These are phyloP conservation scores for Drosophila multiciliata DNA, from an alignment of 2,888 invertebrate genomes.

Conservation along the genomic window DNA sequence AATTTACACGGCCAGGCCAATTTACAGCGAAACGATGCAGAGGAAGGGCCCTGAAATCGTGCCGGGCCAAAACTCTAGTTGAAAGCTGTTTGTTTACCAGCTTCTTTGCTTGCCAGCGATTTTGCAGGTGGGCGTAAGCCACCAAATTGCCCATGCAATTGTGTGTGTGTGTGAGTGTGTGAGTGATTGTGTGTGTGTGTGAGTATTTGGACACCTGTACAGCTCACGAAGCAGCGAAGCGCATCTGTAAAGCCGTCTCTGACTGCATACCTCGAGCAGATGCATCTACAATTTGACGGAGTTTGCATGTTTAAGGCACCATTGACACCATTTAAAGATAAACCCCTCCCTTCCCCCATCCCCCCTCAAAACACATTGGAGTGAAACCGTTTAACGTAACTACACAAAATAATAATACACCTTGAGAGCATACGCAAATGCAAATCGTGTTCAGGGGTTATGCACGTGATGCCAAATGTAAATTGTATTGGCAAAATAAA, in stretches of 20 bases:
- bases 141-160: slow-evolving; percentile 60
- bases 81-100: slow-evolving; percentile 11
- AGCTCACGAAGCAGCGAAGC: slow-evolving; percentile 29
- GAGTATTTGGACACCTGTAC: slow-evolving; percentile 36
- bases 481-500: background rate
- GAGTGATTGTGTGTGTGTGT: slow-evolving; percentile 19
- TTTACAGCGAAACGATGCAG: slow-evolving; percentile 41
- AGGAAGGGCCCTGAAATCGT: slow-evolving; percentile 64
- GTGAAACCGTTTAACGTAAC: slow-evolving; percentile 11
- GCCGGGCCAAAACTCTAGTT: slow-evolving; percentile 47
- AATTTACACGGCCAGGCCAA: slow-evolving; percentile 50
- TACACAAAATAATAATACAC: slow-evolving; percentile 9
- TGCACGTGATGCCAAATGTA: background rate
- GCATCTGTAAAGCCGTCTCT: slow-evolving; percentile 20
- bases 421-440: background rate
- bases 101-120: slow-evolving; percentile 37
- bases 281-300: slow-evolving; percentile 37
- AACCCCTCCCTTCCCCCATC: background rate
- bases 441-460: background rate
- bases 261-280: slow-evolving; percentile 10
- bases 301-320: slow-evolving; percentile 36
- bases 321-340: slow-evolving; percentile 34
- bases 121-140: slow-evolving; percentile 67
- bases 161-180: slow-evolving; percentile 20
- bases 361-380: slow-evolving; percentile 2